Evolutionary conservation across 1,140 invertebrate genomes (phyloP).

Genomic region (Drosophila gunungcola): DNA sequence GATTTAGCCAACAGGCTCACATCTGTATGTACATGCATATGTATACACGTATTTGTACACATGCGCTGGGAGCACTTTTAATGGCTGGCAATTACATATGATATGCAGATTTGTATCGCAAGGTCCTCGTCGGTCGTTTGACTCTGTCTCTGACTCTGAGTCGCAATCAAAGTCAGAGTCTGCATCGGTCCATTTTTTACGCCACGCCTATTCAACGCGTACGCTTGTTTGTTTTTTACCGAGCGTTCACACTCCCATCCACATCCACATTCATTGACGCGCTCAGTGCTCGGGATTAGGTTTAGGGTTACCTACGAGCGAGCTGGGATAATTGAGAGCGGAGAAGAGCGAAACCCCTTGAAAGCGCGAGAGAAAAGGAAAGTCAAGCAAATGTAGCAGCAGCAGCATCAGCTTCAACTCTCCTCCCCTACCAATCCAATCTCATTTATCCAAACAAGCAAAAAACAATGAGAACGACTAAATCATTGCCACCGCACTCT

Average conservation of each 20-base stretch:
- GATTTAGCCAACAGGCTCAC: constrained; percentile 27
- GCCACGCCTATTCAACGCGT: constrained; percentile 64
- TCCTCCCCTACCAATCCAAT: constrained; percentile 22
- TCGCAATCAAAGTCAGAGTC: constrained; percentile 25
- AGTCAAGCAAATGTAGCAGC: constrained; percentile 19
- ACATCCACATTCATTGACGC: constrained; percentile 46
- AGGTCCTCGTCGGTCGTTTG: constrained; percentile 33
- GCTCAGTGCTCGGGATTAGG: constrained; percentile 20
- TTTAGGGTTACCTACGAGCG: constrained; percentile 46
- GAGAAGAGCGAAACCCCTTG: constrained; percentile 27
- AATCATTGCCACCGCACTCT: constrained; percentile 70
- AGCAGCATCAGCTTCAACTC: constrained; percentile 37
- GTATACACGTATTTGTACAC: constrained; percentile 14
- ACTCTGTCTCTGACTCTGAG: background rate
- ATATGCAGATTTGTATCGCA: constrained; percentile 59
- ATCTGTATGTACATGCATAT: constrained; percentile 27
- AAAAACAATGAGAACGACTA: constrained; percentile 67
- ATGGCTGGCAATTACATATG: constrained; percentile 41
- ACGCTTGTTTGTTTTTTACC: constrained; percentile 44
- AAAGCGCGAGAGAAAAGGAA: constrained; percentile 59
- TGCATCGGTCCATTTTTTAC: constrained; percentile 33
- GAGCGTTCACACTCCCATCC: constrained; percentile 18
- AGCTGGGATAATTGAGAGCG: constrained; percentile 48
- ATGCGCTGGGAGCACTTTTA: constrained; percentile 27
- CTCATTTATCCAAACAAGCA: constrained; percentile 38